phyloP scores from a whole-genome alignment of 2,888 invertebrate species.

The Odiellus spinosus region DNA sequence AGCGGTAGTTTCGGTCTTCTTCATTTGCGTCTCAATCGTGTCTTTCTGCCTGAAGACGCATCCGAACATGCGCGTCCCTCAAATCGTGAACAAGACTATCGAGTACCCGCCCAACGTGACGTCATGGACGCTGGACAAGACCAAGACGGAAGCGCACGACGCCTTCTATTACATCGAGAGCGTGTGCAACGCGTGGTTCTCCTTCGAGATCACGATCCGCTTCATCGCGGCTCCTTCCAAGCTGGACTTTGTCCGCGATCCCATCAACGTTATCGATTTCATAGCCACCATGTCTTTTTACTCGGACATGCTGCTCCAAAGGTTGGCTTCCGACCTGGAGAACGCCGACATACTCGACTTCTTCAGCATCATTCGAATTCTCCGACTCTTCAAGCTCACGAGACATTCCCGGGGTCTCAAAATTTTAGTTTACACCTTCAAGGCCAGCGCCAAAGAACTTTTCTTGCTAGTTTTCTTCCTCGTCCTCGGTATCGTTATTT shows the following conservation, averaged over 20 bases:
- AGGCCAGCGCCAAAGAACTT: conserved; percentile 91
- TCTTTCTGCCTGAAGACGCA: conserved; percentile 99
- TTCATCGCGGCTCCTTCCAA: conserved; percentile 88
- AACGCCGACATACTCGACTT: conserved; percentile 93
- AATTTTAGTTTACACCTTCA: conserved; percentile 91
- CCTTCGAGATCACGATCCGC: conserved; percentile 80
- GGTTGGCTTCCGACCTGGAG: conserved; percentile 75
- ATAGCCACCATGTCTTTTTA: conserved; percentile 98
- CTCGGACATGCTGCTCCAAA: conserved; percentile 75
- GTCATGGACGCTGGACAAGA: conserved; percentile 48
- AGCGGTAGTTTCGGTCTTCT: conserved; percentile 95
- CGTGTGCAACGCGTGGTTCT: conserved; percentile 98
- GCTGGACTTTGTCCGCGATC: conserved; percentile 79
- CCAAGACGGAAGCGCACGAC: conserved; percentile 85
- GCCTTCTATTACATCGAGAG: conserved; percentile 98
- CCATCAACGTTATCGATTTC: conserved; percentile 97
- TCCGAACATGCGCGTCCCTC: conserved; percentile 83
- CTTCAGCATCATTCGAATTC: conserved; percentile 92
- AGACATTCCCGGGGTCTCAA: conserved; percentile 94
- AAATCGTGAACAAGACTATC: conserved; percentile 62
- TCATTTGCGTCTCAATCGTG: conserved; percentile 97
- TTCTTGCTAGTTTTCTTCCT: conserved; percentile 93
- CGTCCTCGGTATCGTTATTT: conserved; percentile 92
- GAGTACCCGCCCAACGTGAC: conserved; percentile 22
- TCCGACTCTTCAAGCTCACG: conserved; percentile 92